Evolutionary conservation across 2,888 invertebrate genomes (phyloP).

Genomic region (Melanotus villosus): DNA sequence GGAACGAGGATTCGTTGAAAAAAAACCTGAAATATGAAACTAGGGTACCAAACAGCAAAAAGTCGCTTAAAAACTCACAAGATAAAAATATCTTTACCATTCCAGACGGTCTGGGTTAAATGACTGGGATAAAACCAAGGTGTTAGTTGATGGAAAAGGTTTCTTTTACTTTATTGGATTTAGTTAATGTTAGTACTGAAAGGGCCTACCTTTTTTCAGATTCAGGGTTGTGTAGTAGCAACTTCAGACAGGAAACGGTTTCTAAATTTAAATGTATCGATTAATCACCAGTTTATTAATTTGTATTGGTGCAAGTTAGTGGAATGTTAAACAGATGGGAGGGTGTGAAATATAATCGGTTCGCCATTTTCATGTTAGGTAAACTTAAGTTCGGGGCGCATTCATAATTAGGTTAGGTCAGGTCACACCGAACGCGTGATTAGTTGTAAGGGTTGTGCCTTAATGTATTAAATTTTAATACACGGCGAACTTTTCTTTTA

Average conservation of each 20-base stretch:
- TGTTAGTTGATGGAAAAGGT: conserved; percentile 11
- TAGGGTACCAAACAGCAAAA: conserved; percentile 46
- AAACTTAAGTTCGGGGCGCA: conserved; percentile 4
- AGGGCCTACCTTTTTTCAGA: not conserved
- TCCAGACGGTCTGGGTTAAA: conserved; percentile 51
- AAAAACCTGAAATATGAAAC: conserved; percentile 47
- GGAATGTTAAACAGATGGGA: conserved; percentile 17
- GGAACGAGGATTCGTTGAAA: not conserved
- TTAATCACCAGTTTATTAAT: conserved; percentile 13
- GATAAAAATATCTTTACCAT: conserved; percentile 52
- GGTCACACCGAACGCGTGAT: conserved; percentile 20
- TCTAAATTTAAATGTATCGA: conserved; percentile 19
- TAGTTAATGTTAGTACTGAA: not conserved
- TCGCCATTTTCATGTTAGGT: conserved; percentile 10
- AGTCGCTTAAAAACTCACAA: conserved; percentile 42
- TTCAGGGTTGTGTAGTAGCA: not conserved
- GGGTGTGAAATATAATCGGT: conserved; percentile 18
- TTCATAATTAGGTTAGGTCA: conserved; percentile 29
- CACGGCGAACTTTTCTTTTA: too few species aligned
- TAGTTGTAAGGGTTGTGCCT: not conserved
- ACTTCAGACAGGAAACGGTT: conserved; percentile 16
- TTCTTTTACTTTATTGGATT: too few species aligned
- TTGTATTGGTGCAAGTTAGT: not conserved
- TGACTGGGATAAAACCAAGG: conserved; percentile 42
- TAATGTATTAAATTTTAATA: too few species aligned